Base-by-base conservation (phyloP, 2,797 vertebrate genomes). In the Allobates femoralis region DNA sequence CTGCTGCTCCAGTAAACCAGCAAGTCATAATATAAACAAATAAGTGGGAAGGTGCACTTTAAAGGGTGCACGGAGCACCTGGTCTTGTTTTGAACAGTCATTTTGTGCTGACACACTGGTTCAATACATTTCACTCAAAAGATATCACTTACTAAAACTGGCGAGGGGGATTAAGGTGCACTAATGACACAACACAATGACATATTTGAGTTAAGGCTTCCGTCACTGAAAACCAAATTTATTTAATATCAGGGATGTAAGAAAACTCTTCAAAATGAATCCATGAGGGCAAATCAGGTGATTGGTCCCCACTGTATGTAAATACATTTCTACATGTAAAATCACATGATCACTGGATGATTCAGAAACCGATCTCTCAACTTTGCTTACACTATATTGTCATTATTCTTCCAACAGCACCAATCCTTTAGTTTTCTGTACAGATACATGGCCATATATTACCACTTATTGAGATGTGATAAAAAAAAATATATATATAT, bases 391-490 rank as follows among this genome's bases (percentile, higher is more conserved):
- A 16, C 55, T 37, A 37, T 58, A 78, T 37, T 37, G 28, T 37
- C 30, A 53, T 77, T 32, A 34, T 50, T 37, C 23, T 41, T 62
- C 41, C 41, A n/a, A 62, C 71, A 3, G 55, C 55, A 79, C 32
- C 77, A 58, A 34, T 15, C 76, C n/a, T 34, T 32, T 26, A 23
- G 75, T 78, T 58, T 37, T 58, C 30, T 8, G 74, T 26, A 21
- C 8, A 78, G 23, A 21, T 79, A 79, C 77, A 62, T 62, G 77
- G 62, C 67, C 32, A 41, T 71, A 73, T 21, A 12, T 41, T 41
- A 82, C 53, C 66, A 71, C 46, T 83, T 71, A 21, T 37, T 82
- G 16, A n/a, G 58, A 83, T 50, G 14, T 73, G 64, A 66, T 74
- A n/a, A n/a, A n/a, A n/a, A n/a, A n/a, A n/a, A n/a, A n/a, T n/a